Evolutionary conservation across 2,888 invertebrate genomes (phyloP).

Genomic region (Acanthopleura granulata): DNA sequence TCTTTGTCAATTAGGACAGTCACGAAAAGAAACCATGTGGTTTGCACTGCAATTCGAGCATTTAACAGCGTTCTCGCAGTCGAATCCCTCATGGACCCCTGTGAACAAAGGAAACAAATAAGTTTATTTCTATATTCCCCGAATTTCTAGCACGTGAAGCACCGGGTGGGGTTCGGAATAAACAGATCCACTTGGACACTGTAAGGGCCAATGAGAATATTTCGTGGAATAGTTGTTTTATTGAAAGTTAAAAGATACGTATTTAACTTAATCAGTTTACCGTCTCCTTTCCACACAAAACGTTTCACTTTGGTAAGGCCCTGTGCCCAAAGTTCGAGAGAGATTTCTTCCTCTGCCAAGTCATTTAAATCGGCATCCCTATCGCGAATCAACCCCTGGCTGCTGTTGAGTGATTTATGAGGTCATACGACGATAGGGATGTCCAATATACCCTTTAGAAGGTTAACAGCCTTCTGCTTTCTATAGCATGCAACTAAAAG

Average conservation of each 20-base stretch:
- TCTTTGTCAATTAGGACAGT: neutral
- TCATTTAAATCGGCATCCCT: neutral
- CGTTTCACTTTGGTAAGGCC: neutral
- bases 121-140: neutral
- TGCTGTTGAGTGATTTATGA: neutral
- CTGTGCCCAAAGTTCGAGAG: neutral
- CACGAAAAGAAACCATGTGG: neutral
- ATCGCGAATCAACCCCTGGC: neutral
- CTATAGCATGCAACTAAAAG: no score
- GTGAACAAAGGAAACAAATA: neutral
- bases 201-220: neutral
- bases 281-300: neutral
- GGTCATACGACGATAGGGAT: no score
- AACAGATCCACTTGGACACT: neutral
- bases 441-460: no score
- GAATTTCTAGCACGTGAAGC: neutral
- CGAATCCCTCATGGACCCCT: neutral
- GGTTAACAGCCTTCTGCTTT: no score
- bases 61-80: neutral
- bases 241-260: neutral
- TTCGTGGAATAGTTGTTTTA: neutral
- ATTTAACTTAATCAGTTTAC: neutral
- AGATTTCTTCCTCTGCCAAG: neutral
- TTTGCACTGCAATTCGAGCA: neutral
- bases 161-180: neutral